Conservation (phyloP, 64 coral and sea anemone species). For the Stichodactyla helianthus region DNA sequence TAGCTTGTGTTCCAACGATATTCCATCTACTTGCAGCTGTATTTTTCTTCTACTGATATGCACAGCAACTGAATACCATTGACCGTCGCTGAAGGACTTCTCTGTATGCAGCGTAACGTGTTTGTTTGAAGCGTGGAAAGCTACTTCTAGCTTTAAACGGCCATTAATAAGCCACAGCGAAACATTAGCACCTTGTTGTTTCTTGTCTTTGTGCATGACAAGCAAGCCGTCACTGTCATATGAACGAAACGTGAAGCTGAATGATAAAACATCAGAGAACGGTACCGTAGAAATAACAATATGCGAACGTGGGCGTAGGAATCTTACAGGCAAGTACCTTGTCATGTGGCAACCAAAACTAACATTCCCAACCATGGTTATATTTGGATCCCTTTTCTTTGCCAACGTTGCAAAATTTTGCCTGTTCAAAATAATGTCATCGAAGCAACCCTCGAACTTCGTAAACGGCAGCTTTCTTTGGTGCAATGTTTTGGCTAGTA, state of each 20-base stretch:
- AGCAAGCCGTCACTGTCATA: slow-evolving; percentile 61
- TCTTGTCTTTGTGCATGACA: slow-evolving; percentile 42
- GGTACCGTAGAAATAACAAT: slow-evolving; percentile 27
- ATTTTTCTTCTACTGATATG: slow-evolving; percentile 36
- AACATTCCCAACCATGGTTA: slow-evolving; percentile 33
- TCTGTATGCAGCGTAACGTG: slow-evolving; percentile 28
- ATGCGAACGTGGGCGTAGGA: slow-evolving; percentile 41
- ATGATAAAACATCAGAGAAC: slow-evolving; percentile 31
- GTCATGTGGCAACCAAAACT: slow-evolving; percentile 29
- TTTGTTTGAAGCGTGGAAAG: neutral
- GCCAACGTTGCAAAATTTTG: slow-evolving; percentile 34
- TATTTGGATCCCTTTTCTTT: slow-evolving; percentile 10
- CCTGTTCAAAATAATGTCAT: slow-evolving; percentile 26
- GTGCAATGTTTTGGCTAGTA: neutral
- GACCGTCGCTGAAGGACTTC: slow-evolving; percentile 44
- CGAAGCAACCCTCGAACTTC: slow-evolving; percentile 66
- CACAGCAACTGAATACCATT: slow-evolving; percentile 68
- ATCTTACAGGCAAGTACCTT: slow-evolving; percentile 47
- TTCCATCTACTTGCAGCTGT: slow-evolving; percentile 39
- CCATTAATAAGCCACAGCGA: slow-evolving; percentile 32
- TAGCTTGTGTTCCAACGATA: neutral
- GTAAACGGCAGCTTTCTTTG: slow-evolving; percentile 38
- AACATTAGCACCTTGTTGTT: slow-evolving; percentile 34
- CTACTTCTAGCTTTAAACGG: slow-evolving; percentile 47
- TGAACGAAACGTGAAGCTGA: slow-evolving; percentile 81